These are phyloP conservation scores for Chaetogeoica ovagalla DNA, from an alignment of 2,888 invertebrate species.

Conservation along the genomic window DNA sequence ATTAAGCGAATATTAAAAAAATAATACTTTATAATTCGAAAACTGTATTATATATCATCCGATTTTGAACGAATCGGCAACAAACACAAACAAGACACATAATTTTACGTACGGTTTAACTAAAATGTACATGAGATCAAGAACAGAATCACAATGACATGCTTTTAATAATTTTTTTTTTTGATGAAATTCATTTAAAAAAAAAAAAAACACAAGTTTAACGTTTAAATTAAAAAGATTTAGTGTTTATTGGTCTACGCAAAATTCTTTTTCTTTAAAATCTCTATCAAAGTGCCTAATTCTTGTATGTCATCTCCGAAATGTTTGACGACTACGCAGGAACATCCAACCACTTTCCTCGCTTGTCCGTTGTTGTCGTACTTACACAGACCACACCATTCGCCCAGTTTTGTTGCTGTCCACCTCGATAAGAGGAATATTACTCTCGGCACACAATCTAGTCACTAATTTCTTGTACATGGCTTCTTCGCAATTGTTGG, in stretches of 20 bases:
- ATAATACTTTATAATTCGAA: no score
- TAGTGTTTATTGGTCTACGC: constrained; percentile 46
- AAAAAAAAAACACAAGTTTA: constrained; percentile 27
- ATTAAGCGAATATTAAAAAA: no score
- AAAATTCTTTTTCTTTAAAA: constrained; percentile 51
- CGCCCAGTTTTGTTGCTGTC: constrained; percentile 99
- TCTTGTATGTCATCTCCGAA: constrained; percentile 50
- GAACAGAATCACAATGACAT: not conserved
- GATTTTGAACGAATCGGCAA: no score
- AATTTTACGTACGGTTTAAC: no score
- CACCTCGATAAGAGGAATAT: constrained; percentile 94
- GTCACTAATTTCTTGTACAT: constrained; percentile 96
- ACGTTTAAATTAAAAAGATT: constrained; percentile 46
- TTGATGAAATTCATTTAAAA: not conserved
- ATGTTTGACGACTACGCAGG: constrained; percentile 86
- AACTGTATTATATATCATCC: no score
- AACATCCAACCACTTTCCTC: constrained; percentile 97
- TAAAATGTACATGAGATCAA: not conserved
- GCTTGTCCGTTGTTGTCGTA: constrained; percentile 99
- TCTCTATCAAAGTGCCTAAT: constrained; percentile 50
- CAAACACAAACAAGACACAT: no score
- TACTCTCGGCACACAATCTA: constrained; percentile 97
- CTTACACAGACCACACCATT: constrained; percentile 99
- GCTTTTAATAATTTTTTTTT: no score
- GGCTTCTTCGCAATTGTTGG: constrained; percentile 98